Base-by-base conservation (phyloP, 1,140 invertebrate species). In the Bombus affinis region DNA sequence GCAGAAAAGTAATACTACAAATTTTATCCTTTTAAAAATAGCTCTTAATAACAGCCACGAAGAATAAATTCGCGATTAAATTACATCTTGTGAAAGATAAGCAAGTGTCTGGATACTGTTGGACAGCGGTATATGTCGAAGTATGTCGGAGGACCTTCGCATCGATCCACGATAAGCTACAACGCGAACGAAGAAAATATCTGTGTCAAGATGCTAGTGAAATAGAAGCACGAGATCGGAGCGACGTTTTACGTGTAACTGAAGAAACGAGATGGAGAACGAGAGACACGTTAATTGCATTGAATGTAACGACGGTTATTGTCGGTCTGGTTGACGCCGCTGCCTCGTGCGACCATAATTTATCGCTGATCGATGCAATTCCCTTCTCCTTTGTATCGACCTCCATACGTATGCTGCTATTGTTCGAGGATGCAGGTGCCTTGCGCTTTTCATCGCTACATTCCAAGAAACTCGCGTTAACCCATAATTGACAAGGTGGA, bases 171-270 rank as follows among this genome's bases (percentile, higher is more conserved):
- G 76, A 72, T 70, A 72, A 74, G 35, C 44, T 15, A n/a, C 62
- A 74, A 39, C 68, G 59, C 59, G 47, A 81, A 73, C 57, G 37
- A 28, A 71, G 47, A 39, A 59, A 82, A 76, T 86, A 86, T 86
- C 71, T 86, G 85, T 86, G 85, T 73, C 80, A 81, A 71, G 85
- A 82, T 70, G 71, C 71, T 65, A 78, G 80, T 59, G 83, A 85
- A 85, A 85, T 47, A 81, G 78, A 85, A 42, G n/a, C 78, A 47
- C 44, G 44, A 18, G 77, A 82, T 82, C 80, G 62, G n/a, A 22
- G 12, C 35, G 68, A 39, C 47, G 72, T 70, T 82, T 70, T 39
- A 39, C 65, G 39, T n/a, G 32, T n/a, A 47, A 62, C 42, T 5
- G 35, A 39, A 22, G 35, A 39, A 35, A 57, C 32, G 65, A 78